Evolutionary conservation across 2,113 vertebrate genomes (phyloP).

Genomic region (Ardeotis arabs): DNA sequence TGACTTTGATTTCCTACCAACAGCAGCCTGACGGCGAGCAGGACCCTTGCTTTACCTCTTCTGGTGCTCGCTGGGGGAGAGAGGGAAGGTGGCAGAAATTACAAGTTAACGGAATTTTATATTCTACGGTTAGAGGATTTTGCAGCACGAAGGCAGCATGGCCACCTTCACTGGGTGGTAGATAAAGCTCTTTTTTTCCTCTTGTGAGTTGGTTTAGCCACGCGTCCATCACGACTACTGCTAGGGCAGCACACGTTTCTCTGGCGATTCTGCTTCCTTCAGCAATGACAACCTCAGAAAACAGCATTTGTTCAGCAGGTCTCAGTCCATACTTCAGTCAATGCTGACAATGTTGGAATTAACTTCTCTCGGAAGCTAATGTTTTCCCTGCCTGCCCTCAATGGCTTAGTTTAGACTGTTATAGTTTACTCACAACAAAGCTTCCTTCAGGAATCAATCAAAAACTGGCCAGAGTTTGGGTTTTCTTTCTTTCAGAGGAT

Average conservation of each 20-base stretch:
- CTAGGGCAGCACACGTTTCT: not conserved
- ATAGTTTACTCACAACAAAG: not conserved
- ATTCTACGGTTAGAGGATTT: not conserved
- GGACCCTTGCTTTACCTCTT: not conserved
- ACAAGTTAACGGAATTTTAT: not conserved
- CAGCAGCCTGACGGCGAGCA: not conserved
- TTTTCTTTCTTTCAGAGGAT: not conserved
- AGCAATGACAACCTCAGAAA: not conserved
- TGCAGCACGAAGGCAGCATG: not conserved
- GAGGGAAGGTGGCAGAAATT: not conserved
- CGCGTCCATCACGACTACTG: accelerated
- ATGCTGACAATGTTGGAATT: not conserved
- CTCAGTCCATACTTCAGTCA: not conserved
- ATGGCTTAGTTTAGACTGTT: not conserved
- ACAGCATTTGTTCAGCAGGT: not conserved
- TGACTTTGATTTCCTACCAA: not conserved
- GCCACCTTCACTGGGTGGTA: not conserved
- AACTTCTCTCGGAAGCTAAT: not conserved
- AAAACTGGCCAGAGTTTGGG: not conserved
- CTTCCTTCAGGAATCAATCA: not conserved
- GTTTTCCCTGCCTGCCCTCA: not conserved
- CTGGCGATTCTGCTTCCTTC: not conserved
- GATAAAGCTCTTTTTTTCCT: not conserved
- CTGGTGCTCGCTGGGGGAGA: not conserved
- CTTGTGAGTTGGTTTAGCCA: not conserved